Percentiles rank a stretch among this genome's conserved stretches.
Conservation (phyloP, 2,888 invertebrate genomes). For the Sericinus montela region DNA sequence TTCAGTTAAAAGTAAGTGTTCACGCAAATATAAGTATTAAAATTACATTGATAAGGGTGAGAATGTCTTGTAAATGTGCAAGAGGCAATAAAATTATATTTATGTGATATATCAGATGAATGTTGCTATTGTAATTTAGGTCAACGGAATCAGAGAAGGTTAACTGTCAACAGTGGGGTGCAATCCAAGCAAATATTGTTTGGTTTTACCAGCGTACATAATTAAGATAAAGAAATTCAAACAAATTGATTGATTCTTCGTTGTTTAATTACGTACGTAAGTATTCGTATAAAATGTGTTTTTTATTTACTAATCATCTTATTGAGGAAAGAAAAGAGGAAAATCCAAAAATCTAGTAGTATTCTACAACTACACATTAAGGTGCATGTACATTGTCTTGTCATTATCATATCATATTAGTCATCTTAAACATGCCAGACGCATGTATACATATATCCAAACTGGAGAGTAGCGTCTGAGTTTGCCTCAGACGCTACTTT, state of each 20-base stretch:
- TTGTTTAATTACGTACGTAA: not conserved
- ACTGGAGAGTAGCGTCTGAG: too few species aligned
- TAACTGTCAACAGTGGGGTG: slow-evolving; percentile 18
- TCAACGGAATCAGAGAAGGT: slow-evolving; percentile 28
- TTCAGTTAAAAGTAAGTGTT: not conserved
- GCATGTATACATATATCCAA: too few species aligned
- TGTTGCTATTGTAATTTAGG: slow-evolving; percentile 17
- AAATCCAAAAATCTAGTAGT: not conserved
- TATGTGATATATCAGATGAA: slow-evolving; percentile 21
- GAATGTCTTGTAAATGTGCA: not conserved
- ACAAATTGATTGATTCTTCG: not conserved
- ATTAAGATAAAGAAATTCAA: not conserved
- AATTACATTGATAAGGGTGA: not conserved
- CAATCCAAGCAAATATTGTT: not conserved
- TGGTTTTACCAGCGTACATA: not conserved
- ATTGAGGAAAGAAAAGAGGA: not conserved
- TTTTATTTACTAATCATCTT: not conserved
- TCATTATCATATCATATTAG: too few species aligned
- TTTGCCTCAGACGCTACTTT: too few species aligned
- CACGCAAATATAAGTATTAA: slow-evolving; percentile 5
- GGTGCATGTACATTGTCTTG: too few species aligned
- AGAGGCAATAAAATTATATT: slow-evolving; percentile 14
- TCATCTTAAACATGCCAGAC: too few species aligned
- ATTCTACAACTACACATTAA: too few species aligned
- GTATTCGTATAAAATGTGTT: not conserved